Base-by-base conservation (phyloP, 2,113 vertebrate species). In the Oenanthe melanoleuca region DNA sequence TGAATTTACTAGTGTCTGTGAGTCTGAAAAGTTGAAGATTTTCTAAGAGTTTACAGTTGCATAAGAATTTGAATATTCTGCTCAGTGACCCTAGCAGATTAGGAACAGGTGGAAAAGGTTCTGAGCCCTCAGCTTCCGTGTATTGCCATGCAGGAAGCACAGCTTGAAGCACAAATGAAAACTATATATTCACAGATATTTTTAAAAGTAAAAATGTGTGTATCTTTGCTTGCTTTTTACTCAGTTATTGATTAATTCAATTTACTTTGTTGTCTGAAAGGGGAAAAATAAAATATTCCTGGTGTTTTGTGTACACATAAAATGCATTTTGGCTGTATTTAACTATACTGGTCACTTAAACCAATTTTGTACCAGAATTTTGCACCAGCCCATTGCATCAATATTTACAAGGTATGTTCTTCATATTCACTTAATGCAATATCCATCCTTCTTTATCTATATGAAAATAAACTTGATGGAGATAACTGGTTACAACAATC, bases 251-350 rank as follows among this genome's bases (percentile, higher is more conserved):
- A 59, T 52, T 47, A 44, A 81, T 55, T 67, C 14, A 86, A 67
- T 38, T 29, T 50, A 18, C 2, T 73, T 61, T 69, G 8, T 28
- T 50, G 3, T 24, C 12, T 22, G 6, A 42, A 61, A 73, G 15
- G 8, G 7, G 49, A 18, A 2, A 61, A 29, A 28, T 23, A 6
- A 64, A 55, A 1, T 49, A 47, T 17, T 45, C 8, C 15, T 1
- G 0, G 4, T 8, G 3, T 53, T 52, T 75, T 59, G 28, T 59
- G 28, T 44, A 14, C 3, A 31, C 1, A 14, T 12, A 42, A 71
- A 75, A 50, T 55, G 2, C 2, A 50, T 80, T 74, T 89, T 75
- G 18, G 5, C 8, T 67, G 1, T 33, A 5, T 83, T 75, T 61
- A 47, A 22, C 24, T 45, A 9, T 23, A 55, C 8, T 19, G 16